Evolutionary conservation across 2,888 invertebrate species (phyloP).

Genomic region (Strigamia maritima): DNA sequence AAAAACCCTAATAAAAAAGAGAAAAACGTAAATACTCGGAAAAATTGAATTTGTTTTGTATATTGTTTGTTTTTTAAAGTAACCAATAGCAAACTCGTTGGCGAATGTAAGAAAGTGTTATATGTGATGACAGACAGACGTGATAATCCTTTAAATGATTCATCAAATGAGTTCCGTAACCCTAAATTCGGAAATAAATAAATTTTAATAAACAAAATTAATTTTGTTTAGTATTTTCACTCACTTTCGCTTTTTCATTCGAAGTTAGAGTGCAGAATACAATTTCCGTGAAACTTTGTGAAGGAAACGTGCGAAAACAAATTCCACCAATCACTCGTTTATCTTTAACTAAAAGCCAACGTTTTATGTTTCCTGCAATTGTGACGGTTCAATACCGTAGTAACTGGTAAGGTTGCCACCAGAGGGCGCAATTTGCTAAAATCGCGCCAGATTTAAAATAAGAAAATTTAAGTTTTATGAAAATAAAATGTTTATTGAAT

Average conservation of each 20-base stretch:
- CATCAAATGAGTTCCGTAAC: constrained; percentile 98
- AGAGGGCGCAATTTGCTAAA: too few relatives aligned
- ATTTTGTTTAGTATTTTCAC: not conserved
- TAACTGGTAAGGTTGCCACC: too few relatives aligned
- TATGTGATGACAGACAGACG: constrained; percentile 80
- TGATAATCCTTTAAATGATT: constrained; percentile 98
- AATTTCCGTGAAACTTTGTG: constrained; percentile 96
- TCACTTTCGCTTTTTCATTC: constrained; percentile 77
- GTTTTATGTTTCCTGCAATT: constrained; percentile 95
- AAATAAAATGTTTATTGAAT: too few relatives aligned
- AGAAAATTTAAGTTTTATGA: too few relatives aligned
- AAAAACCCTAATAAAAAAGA: constrained; percentile 79
- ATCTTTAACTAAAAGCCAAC: constrained; percentile 82
- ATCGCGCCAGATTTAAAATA: too few relatives aligned
- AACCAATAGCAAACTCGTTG: constrained; percentile 92
- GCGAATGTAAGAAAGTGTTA: constrained; percentile 94
- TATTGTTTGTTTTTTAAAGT: constrained; percentile 58
- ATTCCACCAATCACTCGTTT: constrained; percentile 94
- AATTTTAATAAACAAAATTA: not conserved
- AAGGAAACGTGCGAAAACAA: constrained; percentile 90
- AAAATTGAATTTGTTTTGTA: constrained; percentile 39
- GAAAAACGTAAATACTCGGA: not conserved
- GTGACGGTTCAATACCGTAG: too few relatives aligned
- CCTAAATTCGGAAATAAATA: constrained; percentile 56
- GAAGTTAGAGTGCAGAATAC: constrained; percentile 97